phyloP scores from a whole-genome alignment of 2,113 vertebrate species.

The Murina feae region DNA sequence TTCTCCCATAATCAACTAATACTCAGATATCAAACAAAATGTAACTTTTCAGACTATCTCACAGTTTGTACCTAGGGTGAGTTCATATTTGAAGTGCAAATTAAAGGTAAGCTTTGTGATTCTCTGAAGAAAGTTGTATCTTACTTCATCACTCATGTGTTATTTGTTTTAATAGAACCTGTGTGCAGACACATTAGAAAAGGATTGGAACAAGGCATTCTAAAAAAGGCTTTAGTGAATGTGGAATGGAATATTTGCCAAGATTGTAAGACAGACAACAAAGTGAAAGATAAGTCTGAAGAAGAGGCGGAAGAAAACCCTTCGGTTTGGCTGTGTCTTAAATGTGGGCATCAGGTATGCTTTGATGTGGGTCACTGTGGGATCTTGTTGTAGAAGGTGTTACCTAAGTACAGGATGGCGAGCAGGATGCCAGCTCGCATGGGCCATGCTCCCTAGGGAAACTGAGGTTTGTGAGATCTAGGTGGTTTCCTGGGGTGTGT shows the following conservation, averaged over 20 bases:
- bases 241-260: constrained; percentile 88
- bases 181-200: constrained; percentile 90
- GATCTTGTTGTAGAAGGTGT: neutral
- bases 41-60: neutral
- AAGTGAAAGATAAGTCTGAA: constrained; percentile 73
- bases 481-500: neutral
- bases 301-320: constrained; percentile 76
- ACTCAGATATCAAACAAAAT: neutral
- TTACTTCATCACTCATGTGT: neutral
- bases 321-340: constrained; percentile 92
- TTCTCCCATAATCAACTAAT: neutral
- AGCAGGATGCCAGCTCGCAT: neutral
- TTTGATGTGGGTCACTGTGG: neutral
- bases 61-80: neutral
- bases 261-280: constrained; percentile 85
- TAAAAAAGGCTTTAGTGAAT: constrained; percentile 86
- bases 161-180: constrained; percentile 79
- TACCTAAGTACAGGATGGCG: neutral
- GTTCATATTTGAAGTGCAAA: neutral
- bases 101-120: neutral
- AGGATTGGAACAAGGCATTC: constrained; percentile 86
- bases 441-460: neutral
- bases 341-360: constrained; percentile 94
- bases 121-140: neutral
- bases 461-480: neutral